phyloP scores from a whole-genome alignment of 2,113 vertebrate genomes.

The Protobothrops flavoviridis region DNA sequence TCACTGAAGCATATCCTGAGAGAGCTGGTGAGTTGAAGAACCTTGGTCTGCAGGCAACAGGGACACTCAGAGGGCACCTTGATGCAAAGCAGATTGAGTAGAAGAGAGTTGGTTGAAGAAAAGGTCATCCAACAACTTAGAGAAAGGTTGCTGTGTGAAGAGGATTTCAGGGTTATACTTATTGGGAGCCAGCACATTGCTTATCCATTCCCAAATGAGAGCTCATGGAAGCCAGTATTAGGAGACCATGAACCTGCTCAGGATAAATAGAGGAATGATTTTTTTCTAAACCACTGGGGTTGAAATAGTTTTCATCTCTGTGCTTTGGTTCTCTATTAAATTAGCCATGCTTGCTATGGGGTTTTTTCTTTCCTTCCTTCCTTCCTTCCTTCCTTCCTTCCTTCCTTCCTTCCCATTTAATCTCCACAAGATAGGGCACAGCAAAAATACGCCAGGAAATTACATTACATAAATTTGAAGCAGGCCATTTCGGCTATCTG shows the following conservation, averaged over 20 bases:
- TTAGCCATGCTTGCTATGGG: background rate
- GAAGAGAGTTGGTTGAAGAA: background rate
- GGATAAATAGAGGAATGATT: background rate
- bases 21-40: constrained; percentile 20
- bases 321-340: background rate
- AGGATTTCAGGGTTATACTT: background rate
- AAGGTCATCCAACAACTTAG: background rate
- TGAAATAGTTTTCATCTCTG: background rate
- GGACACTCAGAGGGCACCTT: background rate
- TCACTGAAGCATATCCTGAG: background rate
- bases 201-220: background rate
- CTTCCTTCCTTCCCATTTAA: background rate
- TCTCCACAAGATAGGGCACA: background rate
- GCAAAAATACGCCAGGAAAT: background rate
- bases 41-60: background rate
- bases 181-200: background rate
- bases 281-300: background rate
- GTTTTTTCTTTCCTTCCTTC: too few species aligned
- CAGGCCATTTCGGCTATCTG: background rate
- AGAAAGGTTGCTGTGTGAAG: background rate
- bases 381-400: background rate
- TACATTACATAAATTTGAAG: background rate
- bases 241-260: background rate
- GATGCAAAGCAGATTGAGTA: background rate
- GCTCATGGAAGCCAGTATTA: background rate